Base-by-base conservation (phyloP, 2,797 vertebrate species). In the Syndactyla subalaris region DNA sequence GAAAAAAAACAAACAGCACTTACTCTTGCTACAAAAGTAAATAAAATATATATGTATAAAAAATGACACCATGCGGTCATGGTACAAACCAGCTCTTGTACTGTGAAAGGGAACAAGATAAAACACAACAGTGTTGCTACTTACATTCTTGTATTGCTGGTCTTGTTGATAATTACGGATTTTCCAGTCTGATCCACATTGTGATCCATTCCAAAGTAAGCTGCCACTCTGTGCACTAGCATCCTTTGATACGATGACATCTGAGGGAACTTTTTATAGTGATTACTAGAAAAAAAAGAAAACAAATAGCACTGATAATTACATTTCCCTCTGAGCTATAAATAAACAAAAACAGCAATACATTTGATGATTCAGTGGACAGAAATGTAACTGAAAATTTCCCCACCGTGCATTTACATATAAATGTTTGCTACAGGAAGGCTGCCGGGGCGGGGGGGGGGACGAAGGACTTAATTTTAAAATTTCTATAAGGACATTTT, bases 131-230 rank as follows among this genome's bases (percentile, higher is more conserved):
- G 52, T 5, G 4, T 18, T 32, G 58, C 51, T 76, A 97, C 98
- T 98, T 98, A 99, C 99, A 99, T 99, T 98, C 99, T 98, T 19
- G 99, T 99, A 98, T 97, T 99, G 98, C 97, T 98, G 88, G 99
- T 99, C 98, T 98, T 99, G 98, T 99, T 99, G 97, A 99, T 99
- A 98, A 99, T 99, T 67, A 99, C 98, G 68, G 99, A 98, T 98
- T 99, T 99, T 90, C 99, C 99, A 76, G 99, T 99, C 97, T 99
- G 99, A 98, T 99, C 99, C 93, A 99, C 99, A n/a, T 99, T 99
- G 97, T 99, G 99, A 97, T 99, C 99, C 98, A 99, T 98, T 89
- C 99, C 99, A 90, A 99, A 99, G 97, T 99, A 99, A 92, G 99
- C 99, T 17, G 99, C 99, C 95, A 99, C 99, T 86, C 99, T 98